These are phyloP conservation scores for Lithophane semibrunnea DNA, from an alignment of 2,888 invertebrate species.

Conservation along the genomic window DNA sequence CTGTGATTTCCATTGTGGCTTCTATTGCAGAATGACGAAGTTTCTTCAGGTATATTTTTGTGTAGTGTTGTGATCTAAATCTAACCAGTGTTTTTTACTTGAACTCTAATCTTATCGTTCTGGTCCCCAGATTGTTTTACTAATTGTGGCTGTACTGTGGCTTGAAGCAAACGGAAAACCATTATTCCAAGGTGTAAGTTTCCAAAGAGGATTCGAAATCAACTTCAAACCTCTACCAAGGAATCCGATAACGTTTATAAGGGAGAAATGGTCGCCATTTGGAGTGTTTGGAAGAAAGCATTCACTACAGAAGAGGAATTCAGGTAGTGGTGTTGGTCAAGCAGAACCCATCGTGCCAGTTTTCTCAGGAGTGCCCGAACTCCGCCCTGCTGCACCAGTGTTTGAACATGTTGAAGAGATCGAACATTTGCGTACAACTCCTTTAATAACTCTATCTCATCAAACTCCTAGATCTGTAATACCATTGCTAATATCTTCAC, in stretches of 20 bases:
- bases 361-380: constrained; percentile 7
- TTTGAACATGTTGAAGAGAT: constrained; percentile 65
- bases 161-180: constrained; percentile 27
- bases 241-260: constrained; percentile 74
- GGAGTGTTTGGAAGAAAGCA: constrained; percentile 70
- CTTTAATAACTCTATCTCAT: constrained; percentile 44
- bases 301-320: constrained; percentile 65
- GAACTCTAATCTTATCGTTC: constrained; percentile 15
- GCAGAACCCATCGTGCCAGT: neutral
- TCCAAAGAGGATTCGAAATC: constrained; percentile 76
- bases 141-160: constrained; percentile 38
- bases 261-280: constrained; percentile 78
- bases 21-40: constrained; percentile 64
- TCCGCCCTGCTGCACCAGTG: constrained; percentile 65
- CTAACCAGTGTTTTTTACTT: neutral
- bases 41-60: constrained; percentile 57
- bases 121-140: constrained; percentile 55
- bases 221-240: constrained; percentile 73
- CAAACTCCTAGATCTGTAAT: constrained; percentile 38
- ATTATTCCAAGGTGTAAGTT: constrained; percentile 67
- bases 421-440: constrained; percentile 32
- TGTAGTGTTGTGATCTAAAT: constrained; percentile 20
- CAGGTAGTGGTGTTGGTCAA: constrained; percentile 11
- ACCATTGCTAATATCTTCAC: constrained; percentile 39
- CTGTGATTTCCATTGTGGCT: constrained; percentile 59